A percentile compares a stretch with the other conserved stretches of the same genome.
These are phyloP conservation scores for Strigamia transsilvanica DNA, from an alignment of 2,888 invertebrate genomes.

Conservation along the genomic window DNA sequence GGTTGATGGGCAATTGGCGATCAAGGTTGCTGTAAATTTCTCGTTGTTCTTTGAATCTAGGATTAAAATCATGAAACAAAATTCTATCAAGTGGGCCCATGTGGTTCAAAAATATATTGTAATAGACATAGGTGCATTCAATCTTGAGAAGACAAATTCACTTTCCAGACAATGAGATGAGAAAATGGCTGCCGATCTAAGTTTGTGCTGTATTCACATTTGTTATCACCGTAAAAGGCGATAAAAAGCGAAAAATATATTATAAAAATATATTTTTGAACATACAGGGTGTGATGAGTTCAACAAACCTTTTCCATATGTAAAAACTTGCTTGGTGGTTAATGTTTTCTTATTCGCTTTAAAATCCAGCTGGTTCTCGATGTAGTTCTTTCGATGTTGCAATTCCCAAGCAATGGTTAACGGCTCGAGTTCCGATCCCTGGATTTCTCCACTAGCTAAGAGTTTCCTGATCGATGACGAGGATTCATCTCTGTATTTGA, in stretches of 20 bases:
- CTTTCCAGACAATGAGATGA: too few relatives aligned
- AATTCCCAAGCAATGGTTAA: conserved; percentile 58
- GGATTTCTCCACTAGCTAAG: background rate
- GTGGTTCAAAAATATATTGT: too few relatives aligned
- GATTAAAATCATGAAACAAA: background rate
- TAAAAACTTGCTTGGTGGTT: background rate
- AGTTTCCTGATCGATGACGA: background rate
- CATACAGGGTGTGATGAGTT: too few relatives aligned
- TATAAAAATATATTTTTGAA: too few relatives aligned
- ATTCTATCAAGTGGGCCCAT: too few relatives aligned
- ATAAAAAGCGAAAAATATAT: too few relatives aligned
- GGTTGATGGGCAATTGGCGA: background rate
- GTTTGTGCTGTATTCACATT: too few relatives aligned
- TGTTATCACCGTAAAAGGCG: too few relatives aligned
- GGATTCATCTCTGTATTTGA: background rate
- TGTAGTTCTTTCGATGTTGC: conserved; percentile 59
- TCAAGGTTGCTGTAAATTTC: background rate
- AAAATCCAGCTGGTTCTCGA: conserved; percentile 59
- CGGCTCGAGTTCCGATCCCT: background rate
- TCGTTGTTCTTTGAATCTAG: background rate
- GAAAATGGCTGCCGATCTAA: too few relatives aligned
- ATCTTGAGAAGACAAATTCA: too few relatives aligned
- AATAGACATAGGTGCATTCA: too few relatives aligned
- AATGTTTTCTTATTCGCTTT: background rate
- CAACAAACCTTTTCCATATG: background rate